Percentiles rank a stretch among this genome's conserved stretches.
These are phyloP conservation scores for Drosophila bifasciata DNA, from an alignment of 1,140 invertebrate species.

Conservation along the genomic window DNA sequence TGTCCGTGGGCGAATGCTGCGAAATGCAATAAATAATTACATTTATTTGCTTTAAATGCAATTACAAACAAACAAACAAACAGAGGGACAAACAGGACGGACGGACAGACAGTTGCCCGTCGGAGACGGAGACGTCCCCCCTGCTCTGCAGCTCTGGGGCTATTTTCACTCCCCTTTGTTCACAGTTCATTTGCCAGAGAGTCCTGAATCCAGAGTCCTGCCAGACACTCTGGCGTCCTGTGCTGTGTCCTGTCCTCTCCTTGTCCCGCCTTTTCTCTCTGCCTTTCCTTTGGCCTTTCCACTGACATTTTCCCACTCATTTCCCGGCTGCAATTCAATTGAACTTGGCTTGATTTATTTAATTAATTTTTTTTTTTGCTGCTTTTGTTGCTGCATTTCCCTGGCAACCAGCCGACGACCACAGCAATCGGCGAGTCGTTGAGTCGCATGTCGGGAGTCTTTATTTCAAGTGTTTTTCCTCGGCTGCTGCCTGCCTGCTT, in stretches of 20 bases:
- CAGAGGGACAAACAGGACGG: not conserved
- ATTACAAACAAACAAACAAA: slow-evolving; percentile 72
- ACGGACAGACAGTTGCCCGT: slow-evolving; percentile 9
- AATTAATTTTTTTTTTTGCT: slow-evolving; percentile 68
- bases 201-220: slow-evolving; percentile 13
- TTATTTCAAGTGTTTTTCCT: slow-evolving; percentile 48
- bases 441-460: slow-evolving; percentile 27
- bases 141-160: slow-evolving; percentile 37
- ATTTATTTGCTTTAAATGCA: slow-evolving; percentile 79
- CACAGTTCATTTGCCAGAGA: slow-evolving; percentile 71
- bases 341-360: slow-evolving; percentile 80
- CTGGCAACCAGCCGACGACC: not conserved
- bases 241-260: no score
- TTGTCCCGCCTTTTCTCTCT: slow-evolving; percentile 3
- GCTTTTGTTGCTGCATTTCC: slow-evolving; percentile 3
- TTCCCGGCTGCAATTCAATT: slow-evolving; percentile 77
- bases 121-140: no score
- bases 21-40: slow-evolving; percentile 79
- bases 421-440: slow-evolving; percentile 50
- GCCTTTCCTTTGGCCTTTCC: slow-evolving; percentile 6
- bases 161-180: slow-evolving; percentile 42
- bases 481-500: slow-evolving; percentile 20
- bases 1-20: slow-evolving; percentile 33
- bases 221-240: slow-evolving; percentile 1
- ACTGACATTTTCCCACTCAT: slow-evolving; percentile 73